phyloP scores from a whole-genome alignment of 2,113 vertebrate species.

The Myotis yumanensis region DNA sequence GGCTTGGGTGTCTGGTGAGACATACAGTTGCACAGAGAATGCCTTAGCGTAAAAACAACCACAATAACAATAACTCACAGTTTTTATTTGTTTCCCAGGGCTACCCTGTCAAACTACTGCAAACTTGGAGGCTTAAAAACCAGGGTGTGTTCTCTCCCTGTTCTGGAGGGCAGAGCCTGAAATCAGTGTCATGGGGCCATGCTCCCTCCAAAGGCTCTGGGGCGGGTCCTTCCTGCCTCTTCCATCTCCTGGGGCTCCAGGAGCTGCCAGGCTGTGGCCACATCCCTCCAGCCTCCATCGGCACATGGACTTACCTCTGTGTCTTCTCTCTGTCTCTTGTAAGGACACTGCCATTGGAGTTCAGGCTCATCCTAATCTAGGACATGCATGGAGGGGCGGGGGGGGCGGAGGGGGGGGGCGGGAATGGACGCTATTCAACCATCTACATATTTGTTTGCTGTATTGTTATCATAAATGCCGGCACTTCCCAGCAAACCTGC shows the following conservation, averaged over 20 bases:
- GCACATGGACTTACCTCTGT: fast-evolving
- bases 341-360: fast-evolving
- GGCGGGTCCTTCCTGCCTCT: too few species aligned
- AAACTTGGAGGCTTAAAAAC: background rate
- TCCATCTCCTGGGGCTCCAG: background rate
- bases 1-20: background rate
- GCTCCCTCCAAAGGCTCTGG: background rate
- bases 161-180: background rate
- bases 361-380: background rate
- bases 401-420: fast-evolving
- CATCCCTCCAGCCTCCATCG: fast-evolving
- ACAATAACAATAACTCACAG: fast-evolving
- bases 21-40: background rate
- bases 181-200: background rate
- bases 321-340: background rate
- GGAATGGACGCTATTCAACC: background rate
- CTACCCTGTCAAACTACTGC: fast-evolving
- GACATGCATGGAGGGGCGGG: too few species aligned
- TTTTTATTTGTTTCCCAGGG: background rate
- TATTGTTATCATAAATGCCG: background rate
- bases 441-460: fast-evolving
- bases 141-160: background rate
- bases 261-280: fast-evolving
- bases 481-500: fast-evolving
- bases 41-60: too few species aligned